A percentile compares a stretch with the other conserved stretches of the same genome.
Conservation (phyloP, 1,140 invertebrate species). For the Apis laboriosa region DNA sequence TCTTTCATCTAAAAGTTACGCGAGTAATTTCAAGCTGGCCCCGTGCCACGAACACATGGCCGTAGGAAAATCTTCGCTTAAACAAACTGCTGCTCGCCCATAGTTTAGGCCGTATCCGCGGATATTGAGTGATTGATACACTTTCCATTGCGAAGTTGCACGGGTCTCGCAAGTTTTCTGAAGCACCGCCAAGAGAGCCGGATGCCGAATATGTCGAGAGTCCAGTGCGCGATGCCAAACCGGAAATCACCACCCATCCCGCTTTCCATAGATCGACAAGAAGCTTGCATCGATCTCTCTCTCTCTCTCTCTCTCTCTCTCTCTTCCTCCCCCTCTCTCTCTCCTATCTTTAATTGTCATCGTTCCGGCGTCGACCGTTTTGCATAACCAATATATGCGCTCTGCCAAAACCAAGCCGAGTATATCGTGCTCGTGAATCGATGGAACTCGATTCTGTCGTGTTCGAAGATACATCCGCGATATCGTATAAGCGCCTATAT, state of each 20-base stretch:
- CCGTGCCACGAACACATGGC: constrained; percentile 68
- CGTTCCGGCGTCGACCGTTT: constrained; percentile 48
- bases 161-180: constrained; percentile 74
- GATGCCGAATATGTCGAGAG: constrained; percentile 64
- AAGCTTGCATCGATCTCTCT: constrained; percentile 35
- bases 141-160: constrained; percentile 72
- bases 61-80: constrained; percentile 66
- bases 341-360: constrained; percentile 41
- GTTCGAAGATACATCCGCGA: neutral
- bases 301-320: too few species aligned
- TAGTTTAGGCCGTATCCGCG: constrained; percentile 49
- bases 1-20: neutral
- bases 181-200: constrained; percentile 71
- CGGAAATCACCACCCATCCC: constrained; percentile 69
- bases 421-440: constrained; percentile 15
- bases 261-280: constrained; percentile 12
- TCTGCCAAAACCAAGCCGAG: constrained; percentile 31
- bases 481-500: too few species aligned
- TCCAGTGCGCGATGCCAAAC: constrained; percentile 68
- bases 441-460: neutral
- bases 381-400: constrained; percentile 54
- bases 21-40: constrained; percentile 60
- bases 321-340: neutral
- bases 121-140: constrained; percentile 77
- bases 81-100: constrained; percentile 64